Evolutionary conservation across 1,140 invertebrate species (phyloP), one percentile per base, ranked within the genome.

Genomic region (Drosophila murphyi): DNA sequence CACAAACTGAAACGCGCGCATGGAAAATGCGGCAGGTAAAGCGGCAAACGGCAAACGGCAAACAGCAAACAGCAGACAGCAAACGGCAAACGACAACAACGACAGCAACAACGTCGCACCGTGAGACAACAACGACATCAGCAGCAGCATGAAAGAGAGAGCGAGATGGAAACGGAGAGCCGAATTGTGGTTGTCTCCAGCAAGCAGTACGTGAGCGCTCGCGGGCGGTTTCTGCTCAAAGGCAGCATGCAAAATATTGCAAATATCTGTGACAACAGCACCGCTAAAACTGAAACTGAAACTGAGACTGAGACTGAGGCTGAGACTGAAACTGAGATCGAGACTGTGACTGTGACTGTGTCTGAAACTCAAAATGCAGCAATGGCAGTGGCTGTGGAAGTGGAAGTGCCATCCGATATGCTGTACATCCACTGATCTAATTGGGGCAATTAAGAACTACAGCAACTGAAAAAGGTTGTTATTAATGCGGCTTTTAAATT

Each of bases 201-300:
- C 68, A 55, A 52, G 31, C 41, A 32, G 59, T 82, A 86, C 82
- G 83, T 88, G 82, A 79, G 75, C 37, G 74, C 76, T 68, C 35
- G 73, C 76, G 62, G 73, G 77, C 83, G 83, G 83, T 85, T 71
- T 78, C 52, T 41, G 79, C 85, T 87, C 83, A 88, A 87, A 87
- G 82, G 83, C 76, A 69, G 77, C 83, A 87, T 89, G 83, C 83
- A 83, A 87, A 89, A 89, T 87, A 76, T 88, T 79, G 83, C 83
- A 88, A 87, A 87, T 78, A 86, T 69, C 76, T 82, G 76, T 72
- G 76, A 82, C 80, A 82, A 75, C 61, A 48, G 37, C 55, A 12
- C 20, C 37, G 34, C 31, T 12, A 5, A 20, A 41, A 10, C 37
- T 39, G 2, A 6, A 41, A 39, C 45, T 29, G 12, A 29, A 41